Base-by-base conservation (phyloP, 2,113 vertebrate genomes). In the Prochilodus magdalenae region DNA sequence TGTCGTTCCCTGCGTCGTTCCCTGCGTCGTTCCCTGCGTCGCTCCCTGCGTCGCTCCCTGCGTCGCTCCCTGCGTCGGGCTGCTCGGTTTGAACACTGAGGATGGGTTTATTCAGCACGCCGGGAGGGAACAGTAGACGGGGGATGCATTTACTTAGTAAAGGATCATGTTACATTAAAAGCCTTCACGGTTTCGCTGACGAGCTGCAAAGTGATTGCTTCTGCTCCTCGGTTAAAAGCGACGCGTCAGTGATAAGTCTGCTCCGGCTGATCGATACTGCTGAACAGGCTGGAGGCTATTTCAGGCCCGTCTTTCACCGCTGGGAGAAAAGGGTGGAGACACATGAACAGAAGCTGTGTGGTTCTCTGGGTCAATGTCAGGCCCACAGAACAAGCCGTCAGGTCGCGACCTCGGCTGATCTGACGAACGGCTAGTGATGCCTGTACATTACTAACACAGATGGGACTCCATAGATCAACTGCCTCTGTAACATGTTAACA, bases 281-380 rank as follows among this genome's bases (percentile, higher is more conserved):
- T 89, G 87, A 88, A 57, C 70, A 2, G 36, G 83, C 87, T 75
- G 65, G 59, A 86, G 66, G 59, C 72, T 79, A 79, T 79, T 75
- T 67, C 51, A 57, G 71, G 75, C 53, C 66, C 77, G 65, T 22
- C 36, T 26, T 53, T 73, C 75, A 74, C 60, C 76, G 77, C 29
- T 69, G 33, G 81, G 8, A 73, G n/a, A n/a, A n/a, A n/a, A n/a
- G n/a, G n/a, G n/a, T n/a, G n/a, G n/a, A 80, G 30, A 51, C 0
- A 47, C 44, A 36, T 53, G 36, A 62, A 26, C 29, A 60, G 29
- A 4, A 63, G 55, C 74, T 33, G 18, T 55, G 47, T 57, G 51
- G 18, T 33, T 62, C 57, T 47, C 36, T 65, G 20, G 44, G 69
- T 73, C 79, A 80, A 51, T 51, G 36, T 27, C 22, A 65, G 30